These are phyloP conservation scores for Notodonta dromedarius DNA, from an alignment of 2,888 invertebrate genomes.

Conservation along the genomic window DNA sequence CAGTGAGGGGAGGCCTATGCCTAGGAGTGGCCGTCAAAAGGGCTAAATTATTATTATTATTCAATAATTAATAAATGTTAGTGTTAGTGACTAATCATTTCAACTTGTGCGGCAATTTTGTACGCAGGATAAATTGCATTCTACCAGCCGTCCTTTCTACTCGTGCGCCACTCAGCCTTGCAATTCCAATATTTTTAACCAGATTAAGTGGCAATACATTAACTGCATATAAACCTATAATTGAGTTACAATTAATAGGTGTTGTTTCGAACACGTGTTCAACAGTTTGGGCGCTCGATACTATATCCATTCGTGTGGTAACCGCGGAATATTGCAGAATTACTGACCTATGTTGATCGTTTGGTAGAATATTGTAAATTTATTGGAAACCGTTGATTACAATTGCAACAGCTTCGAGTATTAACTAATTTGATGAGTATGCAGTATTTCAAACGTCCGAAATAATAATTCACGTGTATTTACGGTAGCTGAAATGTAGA, in stretches of 20 bases:
- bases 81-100: not conserved
- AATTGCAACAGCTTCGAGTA: no score
- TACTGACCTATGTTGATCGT: slow-evolving; percentile 22
- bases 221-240: slow-evolving; percentile 20
- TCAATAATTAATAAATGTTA: no score
- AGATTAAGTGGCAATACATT: slow-evolving; percentile 16
- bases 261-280: slow-evolving; percentile 31
- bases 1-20: no score
- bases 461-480: no score
- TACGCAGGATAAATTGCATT: not conserved
- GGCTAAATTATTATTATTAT: no score
- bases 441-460: no score
- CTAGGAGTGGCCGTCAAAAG: no score
- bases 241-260: slow-evolving; percentile 32
- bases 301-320: slow-evolving; percentile 49
- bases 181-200: slow-evolving; percentile 17
- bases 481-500: no score
- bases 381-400: no score
- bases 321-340: slow-evolving; percentile 30
- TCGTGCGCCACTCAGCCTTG: slow-evolving; percentile 21
- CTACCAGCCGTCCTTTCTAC: not conserved
- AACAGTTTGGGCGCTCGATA: slow-evolving; percentile 16
- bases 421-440: no score
- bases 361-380: no score
- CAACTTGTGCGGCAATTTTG: not conserved